These are phyloP conservation scores for Ostrea edulis DNA, from an alignment of 1,140 invertebrate species.

Conservation along the genomic window DNA sequence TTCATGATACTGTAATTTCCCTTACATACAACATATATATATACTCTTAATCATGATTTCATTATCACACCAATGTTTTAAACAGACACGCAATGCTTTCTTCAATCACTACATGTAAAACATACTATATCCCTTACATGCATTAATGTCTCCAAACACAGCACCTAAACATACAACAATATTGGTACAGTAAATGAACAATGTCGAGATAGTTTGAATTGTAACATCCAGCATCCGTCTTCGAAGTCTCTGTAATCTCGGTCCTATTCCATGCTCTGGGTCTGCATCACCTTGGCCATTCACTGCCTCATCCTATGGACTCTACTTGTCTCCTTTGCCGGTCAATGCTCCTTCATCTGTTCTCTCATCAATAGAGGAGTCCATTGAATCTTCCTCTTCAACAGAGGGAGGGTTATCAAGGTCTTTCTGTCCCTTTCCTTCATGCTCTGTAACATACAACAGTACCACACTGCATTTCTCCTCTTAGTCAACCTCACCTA, in stretches of 20 bases:
- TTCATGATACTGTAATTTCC: too few species aligned
- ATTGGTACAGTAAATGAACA: background rate
- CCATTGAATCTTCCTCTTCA: slow-evolving; percentile 22
- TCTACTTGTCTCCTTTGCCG: background rate
- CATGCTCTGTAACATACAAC: background rate
- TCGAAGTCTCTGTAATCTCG: too few species aligned
- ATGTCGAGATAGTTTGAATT: background rate
- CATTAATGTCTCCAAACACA: background rate
- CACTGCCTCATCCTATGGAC: background rate
- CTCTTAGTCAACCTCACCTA: background rate
- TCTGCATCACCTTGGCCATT: background rate
- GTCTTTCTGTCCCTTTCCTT: background rate
- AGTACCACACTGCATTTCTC: background rate
- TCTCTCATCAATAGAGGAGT: background rate
- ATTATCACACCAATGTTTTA: too few species aligned
- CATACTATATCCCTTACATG: too few species aligned
- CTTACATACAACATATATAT: too few species aligned
- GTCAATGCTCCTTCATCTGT: background rate
- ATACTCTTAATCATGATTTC: too few species aligned
- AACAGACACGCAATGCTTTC: too few species aligned
- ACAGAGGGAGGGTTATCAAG: background rate
- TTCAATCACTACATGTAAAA: too few species aligned
- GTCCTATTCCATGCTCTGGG: too few species aligned
- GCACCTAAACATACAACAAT: background rate
- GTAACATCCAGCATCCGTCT: background rate